These are phyloP conservation scores for Hemithea aestivaria DNA, from an alignment of 2,888 invertebrate species.

Conservation along the genomic window DNA sequence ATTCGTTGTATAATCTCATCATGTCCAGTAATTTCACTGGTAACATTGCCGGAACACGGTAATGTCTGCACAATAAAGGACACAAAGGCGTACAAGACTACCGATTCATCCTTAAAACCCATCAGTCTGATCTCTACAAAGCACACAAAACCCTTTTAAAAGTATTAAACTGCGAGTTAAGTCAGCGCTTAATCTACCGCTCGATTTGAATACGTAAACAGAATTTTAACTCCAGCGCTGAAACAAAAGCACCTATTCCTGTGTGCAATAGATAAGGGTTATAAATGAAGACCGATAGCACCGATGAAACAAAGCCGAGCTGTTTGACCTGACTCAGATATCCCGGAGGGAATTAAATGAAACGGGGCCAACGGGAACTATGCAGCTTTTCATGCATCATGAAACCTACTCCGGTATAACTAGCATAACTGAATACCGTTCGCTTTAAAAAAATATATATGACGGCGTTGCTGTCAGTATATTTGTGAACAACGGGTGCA, in stretches of 20 bases:
- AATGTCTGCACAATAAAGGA: no score
- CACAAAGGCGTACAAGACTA: no score
- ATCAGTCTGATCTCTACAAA: no score
- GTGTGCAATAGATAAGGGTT: constrained; percentile 36
- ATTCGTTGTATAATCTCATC: no score
- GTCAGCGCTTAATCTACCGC: neutral
- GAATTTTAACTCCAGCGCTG: constrained; percentile 14
- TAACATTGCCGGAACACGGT: no score
- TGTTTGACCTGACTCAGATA: constrained; percentile 54
- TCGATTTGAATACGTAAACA: constrained; percentile 26
- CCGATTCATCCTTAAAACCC: no score
- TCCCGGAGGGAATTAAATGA: constrained; percentile 34
- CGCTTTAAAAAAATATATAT: no score
- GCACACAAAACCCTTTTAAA: no score
- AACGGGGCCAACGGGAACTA: constrained; percentile 37
- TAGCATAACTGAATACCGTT: constrained; percentile 21
- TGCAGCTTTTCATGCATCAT: constrained; percentile 29
- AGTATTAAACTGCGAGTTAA: no score
- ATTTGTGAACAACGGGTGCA: no score
- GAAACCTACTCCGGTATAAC: constrained; percentile 27
- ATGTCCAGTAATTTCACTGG: no score
- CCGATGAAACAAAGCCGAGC: constrained; percentile 42
- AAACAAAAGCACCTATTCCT: constrained; percentile 27
- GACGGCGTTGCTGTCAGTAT: no score
- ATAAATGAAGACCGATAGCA: constrained; percentile 40